Conservation (phyloP, 2,797 vertebrate species). For the Merluccius polli region DNA sequence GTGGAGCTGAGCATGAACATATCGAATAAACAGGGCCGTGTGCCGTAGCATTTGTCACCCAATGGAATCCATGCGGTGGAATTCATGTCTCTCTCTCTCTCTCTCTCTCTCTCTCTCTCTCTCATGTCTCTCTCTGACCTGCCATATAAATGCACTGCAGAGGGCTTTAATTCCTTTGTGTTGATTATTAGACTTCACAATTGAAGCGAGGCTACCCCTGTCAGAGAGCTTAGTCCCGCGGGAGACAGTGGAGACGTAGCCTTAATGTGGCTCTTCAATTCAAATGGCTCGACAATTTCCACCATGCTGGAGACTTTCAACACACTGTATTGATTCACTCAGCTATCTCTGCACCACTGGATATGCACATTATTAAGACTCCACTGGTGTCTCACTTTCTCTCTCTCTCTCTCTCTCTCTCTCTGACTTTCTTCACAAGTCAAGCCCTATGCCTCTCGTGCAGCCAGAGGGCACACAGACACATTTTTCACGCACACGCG, state of each 20-base stretch:
- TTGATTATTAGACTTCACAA: constrained; percentile 65
- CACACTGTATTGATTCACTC: constrained; percentile 48
- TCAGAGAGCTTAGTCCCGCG: not conserved
- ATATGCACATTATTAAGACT: not conserved
- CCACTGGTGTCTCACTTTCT: constrained; percentile 11
- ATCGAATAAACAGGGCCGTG: constrained; percentile 45
- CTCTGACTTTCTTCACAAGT: not conserved
- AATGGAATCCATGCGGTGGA: constrained; percentile 38
- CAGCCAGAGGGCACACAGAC: not conserved
- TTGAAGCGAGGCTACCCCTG: constrained; percentile 32
- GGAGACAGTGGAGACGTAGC: constrained; percentile 45
- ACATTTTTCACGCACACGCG: not conserved
- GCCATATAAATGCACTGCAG: constrained; percentile 50
- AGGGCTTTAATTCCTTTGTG: constrained; percentile 54
- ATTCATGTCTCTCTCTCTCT: constrained; percentile 34
- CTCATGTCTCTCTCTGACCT: constrained; percentile 47
- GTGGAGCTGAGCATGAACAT: constrained; percentile 32
- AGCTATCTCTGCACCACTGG: constrained; percentile 23
- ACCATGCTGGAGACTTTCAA: constrained; percentile 34
- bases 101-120: constrained; percentile 10
- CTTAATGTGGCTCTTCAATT: constrained; percentile 64
- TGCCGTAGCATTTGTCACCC: constrained; percentile 36
- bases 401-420: not conserved
- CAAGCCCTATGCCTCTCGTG: not conserved
- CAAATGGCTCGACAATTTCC: constrained; percentile 70